Evolutionary conservation across 1,140 invertebrate species (phyloP), one percentile per base, ranked within the genome.

Genomic region (Chelonus insularis): DNA sequence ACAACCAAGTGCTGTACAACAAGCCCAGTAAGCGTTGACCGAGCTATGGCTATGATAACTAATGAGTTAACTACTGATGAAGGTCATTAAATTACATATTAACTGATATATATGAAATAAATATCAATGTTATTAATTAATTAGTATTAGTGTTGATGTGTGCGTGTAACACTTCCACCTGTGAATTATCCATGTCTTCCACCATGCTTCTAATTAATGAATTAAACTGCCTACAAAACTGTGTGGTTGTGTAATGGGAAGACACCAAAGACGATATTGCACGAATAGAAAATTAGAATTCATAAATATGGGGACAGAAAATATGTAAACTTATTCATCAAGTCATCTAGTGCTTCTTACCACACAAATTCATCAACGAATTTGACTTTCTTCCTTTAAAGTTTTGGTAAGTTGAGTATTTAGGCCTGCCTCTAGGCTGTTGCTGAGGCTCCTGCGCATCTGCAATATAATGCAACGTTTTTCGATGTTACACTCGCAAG

Each of bases 281-380:
- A 29, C 6, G 4, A 51, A 20, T 23, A 7, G 11, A 23, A 18
- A n/a, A 55, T 29, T 12, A 36, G 4, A 36, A 55, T 37, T 12
- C 2, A 55, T 21, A 5, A 21, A 55, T 55, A 20, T 11, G 47
- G 20, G 23, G n/a, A 47, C 8, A 47, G 37, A 57, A 20, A 55
- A 6, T 23, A 39, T 59, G 29, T 59, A 9, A 64, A 60, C 57
- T 47, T 29, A 51, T 56, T 34, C 39, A 29, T 29, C 6, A 64
- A 62, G 55, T 47, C 57, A 54, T 76, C 73, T 75, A 74, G 74
- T 70, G 75, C 71, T 82, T 86, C 89, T 94, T 93, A 94, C 92
- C 91, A 85, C 90, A 92, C 86, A 94, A 87, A 88, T 94, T 93
- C 91, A 93, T 92, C 86, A 94, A 87, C 80, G 92, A 94, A 87